A percentile compares a stretch with the other conserved stretches of the same genome.
phyloP scores from a whole-genome alignment of 2,113 vertebrate genomes.

The Microcebus ravelobensis region DNA sequence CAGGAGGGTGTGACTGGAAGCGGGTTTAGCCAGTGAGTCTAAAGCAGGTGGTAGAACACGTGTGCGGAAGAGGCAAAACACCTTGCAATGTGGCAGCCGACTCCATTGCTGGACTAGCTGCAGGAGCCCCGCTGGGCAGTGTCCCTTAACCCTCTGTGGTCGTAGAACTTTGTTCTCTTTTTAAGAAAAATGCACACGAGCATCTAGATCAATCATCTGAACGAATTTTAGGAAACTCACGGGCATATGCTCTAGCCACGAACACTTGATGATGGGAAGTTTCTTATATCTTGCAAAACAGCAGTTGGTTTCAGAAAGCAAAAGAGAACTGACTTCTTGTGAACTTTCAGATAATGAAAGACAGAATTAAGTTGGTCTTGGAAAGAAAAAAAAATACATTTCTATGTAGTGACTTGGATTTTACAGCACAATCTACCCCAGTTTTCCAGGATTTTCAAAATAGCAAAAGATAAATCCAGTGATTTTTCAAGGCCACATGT shows the following conservation, averaged over 20 bases:
- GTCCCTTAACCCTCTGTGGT: not conserved
- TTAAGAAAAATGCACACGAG: not conserved
- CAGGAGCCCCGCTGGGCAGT: not conserved
- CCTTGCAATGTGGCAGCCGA: fast-evolving
- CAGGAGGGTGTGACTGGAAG: not conserved
- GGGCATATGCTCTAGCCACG: not conserved
- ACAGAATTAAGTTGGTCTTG: not conserved
- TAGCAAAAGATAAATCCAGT: not conserved
- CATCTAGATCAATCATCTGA: not conserved
- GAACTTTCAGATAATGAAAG: not conserved
- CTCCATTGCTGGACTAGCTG: not conserved
- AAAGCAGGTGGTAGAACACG: not conserved
- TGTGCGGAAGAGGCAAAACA: not conserved
- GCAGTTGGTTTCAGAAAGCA: not conserved
- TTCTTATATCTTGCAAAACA: not conserved
- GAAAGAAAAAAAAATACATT: not conserved
- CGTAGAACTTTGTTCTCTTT: not conserved
- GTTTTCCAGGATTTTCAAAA: slow-evolving; percentile 3
- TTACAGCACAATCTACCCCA: not conserved
- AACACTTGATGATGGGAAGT: not conserved
- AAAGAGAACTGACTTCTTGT: not conserved
- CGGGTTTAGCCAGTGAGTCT: not conserved
- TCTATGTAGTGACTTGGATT: not conserved
- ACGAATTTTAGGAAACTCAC: not conserved
- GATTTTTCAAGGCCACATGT: not conserved